Evolutionary conservation across 2,888 invertebrate genomes (phyloP).

Genomic region (Tetramorium bicarinatum): DNA sequence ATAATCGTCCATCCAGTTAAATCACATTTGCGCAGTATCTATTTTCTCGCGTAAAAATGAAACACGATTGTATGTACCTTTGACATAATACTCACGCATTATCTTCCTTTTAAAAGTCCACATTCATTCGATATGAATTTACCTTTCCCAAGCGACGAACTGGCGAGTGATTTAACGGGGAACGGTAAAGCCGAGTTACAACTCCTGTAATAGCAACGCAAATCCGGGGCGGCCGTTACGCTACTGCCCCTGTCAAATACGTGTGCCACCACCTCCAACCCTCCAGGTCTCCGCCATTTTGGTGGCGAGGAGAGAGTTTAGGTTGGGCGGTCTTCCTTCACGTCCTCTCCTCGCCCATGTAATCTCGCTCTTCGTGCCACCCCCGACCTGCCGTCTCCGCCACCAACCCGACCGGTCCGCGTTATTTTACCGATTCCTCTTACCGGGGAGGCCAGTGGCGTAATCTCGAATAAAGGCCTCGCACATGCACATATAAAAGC

Average conservation of each 20-base stretch:
- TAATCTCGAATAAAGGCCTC: conserved; percentile 45
- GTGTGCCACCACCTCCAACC: conserved; percentile 72
- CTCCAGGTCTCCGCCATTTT: conserved; percentile 74
- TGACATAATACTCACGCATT: not conserved
- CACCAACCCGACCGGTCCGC: conserved; percentile 20
- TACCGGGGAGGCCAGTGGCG: conserved; percentile 51
- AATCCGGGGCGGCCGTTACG: conserved; percentile 60
- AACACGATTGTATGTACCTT: not conserved
- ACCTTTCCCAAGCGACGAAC: not conserved
- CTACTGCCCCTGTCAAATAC: conserved; percentile 75
- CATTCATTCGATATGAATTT: conserved; percentile 30
- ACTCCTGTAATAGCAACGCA: conserved; percentile 38
- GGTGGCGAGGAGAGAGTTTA: conserved; percentile 59
- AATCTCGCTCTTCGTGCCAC: conserved; percentile 68
- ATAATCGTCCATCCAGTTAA: conserved; percentile 17
- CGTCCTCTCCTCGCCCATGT: conserved; percentile 63
- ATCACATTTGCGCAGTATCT: not conserved
- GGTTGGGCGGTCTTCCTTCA: conserved; percentile 61
- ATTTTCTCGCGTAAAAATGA: conserved; percentile 18
- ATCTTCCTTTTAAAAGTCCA: conserved; percentile 10
- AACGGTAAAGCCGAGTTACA: conserved; percentile 29
- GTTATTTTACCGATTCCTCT: conserved; percentile 68
- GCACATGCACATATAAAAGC: conserved; percentile 49
- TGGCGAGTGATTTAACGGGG: conserved; percentile 14
- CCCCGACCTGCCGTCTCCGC: conserved; percentile 45